phyloP scores from a whole-genome alignment of 2,888 invertebrate genomes.

The Agriopis leucophaearia region DNA sequence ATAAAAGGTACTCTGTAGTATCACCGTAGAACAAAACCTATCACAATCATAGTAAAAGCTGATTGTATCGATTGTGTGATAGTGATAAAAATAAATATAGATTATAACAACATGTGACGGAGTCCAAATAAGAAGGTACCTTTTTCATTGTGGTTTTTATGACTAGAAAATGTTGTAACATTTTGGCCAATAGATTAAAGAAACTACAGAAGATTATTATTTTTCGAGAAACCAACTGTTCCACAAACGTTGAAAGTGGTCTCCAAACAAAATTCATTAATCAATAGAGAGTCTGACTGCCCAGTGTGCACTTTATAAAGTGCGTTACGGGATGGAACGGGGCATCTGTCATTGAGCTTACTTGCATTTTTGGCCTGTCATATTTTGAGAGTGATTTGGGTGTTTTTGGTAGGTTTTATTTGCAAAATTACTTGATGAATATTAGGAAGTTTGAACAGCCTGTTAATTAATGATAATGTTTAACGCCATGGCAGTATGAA shows the following conservation, averaged over 20 bases:
- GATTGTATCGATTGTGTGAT: constrained; percentile 57
- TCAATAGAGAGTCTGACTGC: constrained; percentile 16
- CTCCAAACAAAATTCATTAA: constrained; percentile 33
- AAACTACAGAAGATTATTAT: no score
- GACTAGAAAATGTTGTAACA: no score
- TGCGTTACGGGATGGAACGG: constrained; percentile 15
- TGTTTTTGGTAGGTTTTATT: not conserved
- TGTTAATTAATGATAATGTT: no score
- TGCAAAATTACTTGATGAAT: no score
- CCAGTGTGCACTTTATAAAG: constrained; percentile 18
- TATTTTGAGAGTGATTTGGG: constrained; percentile 13
- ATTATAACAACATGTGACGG: constrained; percentile 7
- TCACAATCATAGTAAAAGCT: constrained; percentile 45
- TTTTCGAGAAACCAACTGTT: no score
- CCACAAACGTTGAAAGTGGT: constrained; percentile 4
- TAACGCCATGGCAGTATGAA: no score
- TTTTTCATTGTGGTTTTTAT: no score
- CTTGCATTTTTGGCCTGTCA: constrained; percentile 23
- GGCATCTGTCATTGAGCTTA: constrained; percentile 23
- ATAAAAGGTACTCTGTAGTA: constrained; percentile 15
- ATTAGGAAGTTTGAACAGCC: no score
- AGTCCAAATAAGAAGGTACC: no score
- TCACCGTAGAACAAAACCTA: constrained; percentile 20
- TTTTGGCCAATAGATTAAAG: no score
- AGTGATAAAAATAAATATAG: constrained; percentile 54